phyloP scores from a whole-genome alignment of 1,140 invertebrate species.

The Drosophila pallidifrons region DNA sequence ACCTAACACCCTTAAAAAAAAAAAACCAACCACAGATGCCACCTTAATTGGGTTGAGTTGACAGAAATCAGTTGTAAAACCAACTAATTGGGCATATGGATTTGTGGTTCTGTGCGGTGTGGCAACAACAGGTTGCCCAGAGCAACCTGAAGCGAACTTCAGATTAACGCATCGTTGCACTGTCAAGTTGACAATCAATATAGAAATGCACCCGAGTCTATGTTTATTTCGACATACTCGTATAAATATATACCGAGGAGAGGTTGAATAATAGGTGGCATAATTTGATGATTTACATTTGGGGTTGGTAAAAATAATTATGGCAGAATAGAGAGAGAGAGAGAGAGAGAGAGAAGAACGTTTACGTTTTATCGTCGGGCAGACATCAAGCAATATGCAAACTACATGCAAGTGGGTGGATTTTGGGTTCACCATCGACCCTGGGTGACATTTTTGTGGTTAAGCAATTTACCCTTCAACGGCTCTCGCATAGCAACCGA shows the following conservation, averaged over 20 bases:
- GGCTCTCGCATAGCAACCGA: conserved; percentile 50
- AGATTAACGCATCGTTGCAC: conserved; percentile 50
- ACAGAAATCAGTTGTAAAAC: conserved; percentile 26
- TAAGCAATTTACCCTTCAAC: conserved; percentile 67
- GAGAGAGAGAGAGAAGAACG: background rate
- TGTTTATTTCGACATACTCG: background rate
- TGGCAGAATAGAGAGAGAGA: conserved; percentile 7
- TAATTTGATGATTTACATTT: conserved; percentile 36
- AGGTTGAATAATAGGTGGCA: conserved; percentile 6
- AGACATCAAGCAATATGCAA: conserved; percentile 37
- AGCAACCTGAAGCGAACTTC: conserved; percentile 34
- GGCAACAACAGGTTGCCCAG: conserved; percentile 60
- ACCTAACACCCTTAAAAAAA: conserved; percentile 4
- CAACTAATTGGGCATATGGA: conserved; percentile 65
- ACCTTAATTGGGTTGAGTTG: background rate
- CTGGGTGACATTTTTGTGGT: conserved; percentile 74
- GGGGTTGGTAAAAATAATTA: conserved; percentile 49
- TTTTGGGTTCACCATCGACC: conserved; percentile 1
- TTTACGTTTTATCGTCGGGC: conserved; percentile 17
- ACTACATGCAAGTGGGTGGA: conserved; percentile 43
- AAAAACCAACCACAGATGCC: background rate
- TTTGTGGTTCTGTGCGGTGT: conserved; percentile 33
- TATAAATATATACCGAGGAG: background rate
- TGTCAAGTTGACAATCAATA: conserved; percentile 40
- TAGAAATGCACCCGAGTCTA: background rate